Percentiles rank a stretch among this genome's conserved stretches.
Conservation (phyloP, 2,113 vertebrate species). For the Nycticryphes semicollaris region DNA sequence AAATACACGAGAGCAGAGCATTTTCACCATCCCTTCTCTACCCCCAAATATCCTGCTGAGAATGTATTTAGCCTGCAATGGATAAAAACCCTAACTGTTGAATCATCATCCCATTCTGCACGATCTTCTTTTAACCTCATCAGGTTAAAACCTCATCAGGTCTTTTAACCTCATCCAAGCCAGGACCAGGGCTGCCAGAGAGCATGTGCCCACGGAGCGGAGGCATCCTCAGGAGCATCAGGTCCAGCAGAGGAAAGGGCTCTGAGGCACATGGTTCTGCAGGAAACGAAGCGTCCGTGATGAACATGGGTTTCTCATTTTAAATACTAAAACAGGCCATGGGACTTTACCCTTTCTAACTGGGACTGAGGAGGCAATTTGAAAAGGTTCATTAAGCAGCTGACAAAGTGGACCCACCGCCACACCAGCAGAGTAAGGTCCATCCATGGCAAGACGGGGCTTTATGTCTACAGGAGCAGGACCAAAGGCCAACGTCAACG, state of each 20-base stretch:
- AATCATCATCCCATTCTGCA: neutral
- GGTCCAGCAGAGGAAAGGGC: conserved; percentile 1
- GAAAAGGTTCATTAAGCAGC: conserved; percentile 55
- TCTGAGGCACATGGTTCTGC: conserved; percentile 7
- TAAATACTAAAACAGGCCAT: neutral
- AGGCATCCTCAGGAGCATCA: neutral
- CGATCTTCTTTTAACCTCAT: conserved; percentile 31
- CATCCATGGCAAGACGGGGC: neutral
- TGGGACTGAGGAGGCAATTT: neutral
- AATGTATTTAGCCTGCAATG: neutral
- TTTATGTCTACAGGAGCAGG: neutral
- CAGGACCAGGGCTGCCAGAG: neutral
- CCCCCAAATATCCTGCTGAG: neutral
- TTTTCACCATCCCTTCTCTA: neutral
- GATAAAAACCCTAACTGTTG: conserved; percentile 16
- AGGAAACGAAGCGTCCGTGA: conserved; percentile 27
- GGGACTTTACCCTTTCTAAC: conserved; percentile 25
- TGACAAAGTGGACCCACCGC: neutral
- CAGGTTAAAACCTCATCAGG: conserved; percentile 48
- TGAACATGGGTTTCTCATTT: conserved; percentile 26
- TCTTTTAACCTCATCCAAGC: conserved; percentile 26
- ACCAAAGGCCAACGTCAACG: neutral
- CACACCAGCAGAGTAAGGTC: neutral
- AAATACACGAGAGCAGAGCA: neutral
- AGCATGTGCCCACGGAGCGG: neutral